Conservation (phyloP, 2,888 invertebrate genomes). For the Tiliacea aurago region DNA sequence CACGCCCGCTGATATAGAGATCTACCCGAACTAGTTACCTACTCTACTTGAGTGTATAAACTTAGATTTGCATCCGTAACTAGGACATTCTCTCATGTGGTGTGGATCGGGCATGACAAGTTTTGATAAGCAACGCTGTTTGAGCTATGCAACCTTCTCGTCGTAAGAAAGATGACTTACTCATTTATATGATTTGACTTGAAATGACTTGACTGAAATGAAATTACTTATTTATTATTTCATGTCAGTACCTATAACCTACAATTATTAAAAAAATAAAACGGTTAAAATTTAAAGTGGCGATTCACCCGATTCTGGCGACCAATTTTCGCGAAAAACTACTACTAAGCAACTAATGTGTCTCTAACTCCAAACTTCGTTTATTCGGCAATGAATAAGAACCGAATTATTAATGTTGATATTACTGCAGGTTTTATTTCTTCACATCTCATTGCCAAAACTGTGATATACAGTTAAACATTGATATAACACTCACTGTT, state of each 20-base stretch:
- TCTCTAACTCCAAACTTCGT: background rate
- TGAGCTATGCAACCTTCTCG: background rate
- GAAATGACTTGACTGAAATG: too few species aligned
- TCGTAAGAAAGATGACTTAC: background rate
- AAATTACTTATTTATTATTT: too few species aligned
- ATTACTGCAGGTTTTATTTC: background rate
- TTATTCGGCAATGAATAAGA: background rate
- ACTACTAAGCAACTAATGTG: too few species aligned
- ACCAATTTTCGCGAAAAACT: background rate
- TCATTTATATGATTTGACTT: too few species aligned
- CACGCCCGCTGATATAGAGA: slow-evolving; percentile 42
- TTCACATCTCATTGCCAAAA: slow-evolving; percentile 26
- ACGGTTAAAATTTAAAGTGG: background rate
- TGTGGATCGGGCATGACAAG: background rate
- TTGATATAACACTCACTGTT: background rate
- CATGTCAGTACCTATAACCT: too few species aligned
- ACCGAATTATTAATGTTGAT: background rate
- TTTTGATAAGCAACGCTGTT: slow-evolving; percentile 3
- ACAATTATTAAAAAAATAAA: background rate
- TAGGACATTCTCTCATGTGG: background rate
- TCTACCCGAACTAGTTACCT: slow-evolving; percentile 17
- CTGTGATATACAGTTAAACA: slow-evolving; percentile 4
- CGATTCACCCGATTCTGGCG: background rate
- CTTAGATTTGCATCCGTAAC: slow-evolving; percentile 31
- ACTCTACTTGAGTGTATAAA: slow-evolving; percentile 12